Evolutionary conservation across 2,113 vertebrate genomes (phyloP).

Genomic region (Microcebus lehilahytsara): DNA sequence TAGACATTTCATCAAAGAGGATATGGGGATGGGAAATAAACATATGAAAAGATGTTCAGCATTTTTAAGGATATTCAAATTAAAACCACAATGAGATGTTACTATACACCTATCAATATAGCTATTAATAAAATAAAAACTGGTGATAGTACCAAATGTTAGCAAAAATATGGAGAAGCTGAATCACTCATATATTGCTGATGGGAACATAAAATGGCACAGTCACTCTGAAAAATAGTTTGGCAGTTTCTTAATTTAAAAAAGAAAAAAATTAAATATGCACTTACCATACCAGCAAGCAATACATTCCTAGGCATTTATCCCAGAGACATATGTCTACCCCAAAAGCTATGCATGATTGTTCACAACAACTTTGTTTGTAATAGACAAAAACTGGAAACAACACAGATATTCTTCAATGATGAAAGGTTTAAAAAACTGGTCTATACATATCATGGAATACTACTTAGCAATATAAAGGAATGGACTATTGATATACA

Average conservation of each 20-base stretch:
- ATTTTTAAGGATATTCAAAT: neutral
- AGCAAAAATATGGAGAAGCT: neutral
- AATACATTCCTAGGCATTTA: neutral
- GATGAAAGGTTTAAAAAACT: neutral
- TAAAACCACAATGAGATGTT: neutral
- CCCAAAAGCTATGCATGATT: neutral
- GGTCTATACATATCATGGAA: neutral
- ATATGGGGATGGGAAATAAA: neutral
- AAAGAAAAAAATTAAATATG: neutral
- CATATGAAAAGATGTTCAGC: neutral
- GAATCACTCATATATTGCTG: neutral
- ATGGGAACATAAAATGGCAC: neutral
- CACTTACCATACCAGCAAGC: neutral
- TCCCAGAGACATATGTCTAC: neutral
- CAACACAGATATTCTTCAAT: neutral
- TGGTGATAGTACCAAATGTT: neutral
- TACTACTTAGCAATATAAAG: neutral
- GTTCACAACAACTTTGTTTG: neutral
- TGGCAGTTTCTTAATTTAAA: neutral
- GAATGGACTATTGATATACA: neutral
- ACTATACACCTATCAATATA: neutral
- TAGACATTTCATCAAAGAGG: neutral
- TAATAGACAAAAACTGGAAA: slow-evolving; percentile 7
- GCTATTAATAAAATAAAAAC: neutral
- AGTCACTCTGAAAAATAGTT: neutral